Conservation (phyloP, 2,797 vertebrate genomes). For the Garrulus glandarius region DNA sequence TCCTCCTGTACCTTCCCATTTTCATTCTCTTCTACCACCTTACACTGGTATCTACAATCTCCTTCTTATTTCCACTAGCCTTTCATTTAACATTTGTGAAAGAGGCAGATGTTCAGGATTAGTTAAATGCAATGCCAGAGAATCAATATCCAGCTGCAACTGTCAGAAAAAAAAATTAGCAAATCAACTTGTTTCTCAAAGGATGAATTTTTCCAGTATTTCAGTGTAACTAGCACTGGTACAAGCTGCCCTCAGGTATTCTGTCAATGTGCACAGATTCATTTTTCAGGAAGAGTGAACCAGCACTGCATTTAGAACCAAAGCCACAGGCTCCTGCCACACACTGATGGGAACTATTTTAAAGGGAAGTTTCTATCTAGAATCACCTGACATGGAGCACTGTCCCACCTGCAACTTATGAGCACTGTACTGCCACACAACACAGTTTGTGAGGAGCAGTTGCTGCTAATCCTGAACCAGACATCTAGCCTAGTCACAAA, state of each 20-base stretch:
- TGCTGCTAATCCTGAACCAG: neutral
- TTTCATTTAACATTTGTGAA: neutral
- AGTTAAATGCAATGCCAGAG: neutral
- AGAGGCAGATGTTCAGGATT: neutral
- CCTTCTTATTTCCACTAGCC: neutral
- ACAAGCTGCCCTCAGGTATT: neutral
- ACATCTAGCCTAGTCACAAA: neutral
- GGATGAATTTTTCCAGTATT: neutral
- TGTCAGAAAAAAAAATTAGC: neutral
- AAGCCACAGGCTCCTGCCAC: neutral
- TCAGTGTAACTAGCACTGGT: neutral
- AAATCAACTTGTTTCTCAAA: neutral
- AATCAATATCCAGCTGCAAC: neutral
- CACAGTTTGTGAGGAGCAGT: neutral
- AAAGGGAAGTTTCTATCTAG: neutral
- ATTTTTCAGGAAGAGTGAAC: neutral
- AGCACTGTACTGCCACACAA: neutral
- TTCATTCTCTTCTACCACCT: neutral
- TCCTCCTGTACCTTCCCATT: neutral
- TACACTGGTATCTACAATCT: neutral
- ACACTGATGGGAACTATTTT: neutral
- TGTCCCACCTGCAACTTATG: neutral
- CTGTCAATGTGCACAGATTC: neutral
- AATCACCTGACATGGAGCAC: neutral
- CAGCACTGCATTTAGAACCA: neutral